A percentile compares a stretch with the other conserved stretches of the same genome.
Conservation (phyloP, 2,797 vertebrate genomes). For the Ptychadena robeensis region DNA sequence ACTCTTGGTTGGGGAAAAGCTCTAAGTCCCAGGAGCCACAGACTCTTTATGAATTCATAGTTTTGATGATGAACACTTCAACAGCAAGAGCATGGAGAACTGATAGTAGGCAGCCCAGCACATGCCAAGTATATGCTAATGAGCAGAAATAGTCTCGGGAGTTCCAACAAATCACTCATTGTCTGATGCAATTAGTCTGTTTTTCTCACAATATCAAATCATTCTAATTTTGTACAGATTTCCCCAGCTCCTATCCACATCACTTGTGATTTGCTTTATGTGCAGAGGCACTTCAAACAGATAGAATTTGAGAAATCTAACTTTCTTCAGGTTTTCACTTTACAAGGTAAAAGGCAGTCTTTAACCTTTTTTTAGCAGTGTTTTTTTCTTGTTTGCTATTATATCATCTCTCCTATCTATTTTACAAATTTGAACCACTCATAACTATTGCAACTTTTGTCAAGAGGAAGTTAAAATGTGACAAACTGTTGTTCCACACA, state of each 20-base stretch:
- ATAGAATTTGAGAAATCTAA: slow-evolving; percentile 53
- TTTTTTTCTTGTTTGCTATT: background rate
- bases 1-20: slow-evolving; percentile 56
- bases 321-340: slow-evolving; percentile 15
- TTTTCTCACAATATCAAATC: slow-evolving; percentile 67
- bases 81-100: slow-evolving; percentile 63
- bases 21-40: slow-evolving; percentile 64
- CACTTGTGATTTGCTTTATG: slow-evolving; percentile 65
- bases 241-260: slow-evolving; percentile 65
- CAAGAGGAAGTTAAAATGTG: no score
- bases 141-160: slow-evolving; percentile 65
- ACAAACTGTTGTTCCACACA: no score
- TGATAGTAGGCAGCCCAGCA: slow-evolving; percentile 69
- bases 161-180: slow-evolving; percentile 67
- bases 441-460: no score
- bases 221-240: slow-evolving; percentile 70
- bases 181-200: slow-evolving; percentile 70
- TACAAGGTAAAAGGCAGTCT: background rate
- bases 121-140: slow-evolving; percentile 68
- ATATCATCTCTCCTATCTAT: background rate
- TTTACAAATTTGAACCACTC: background rate
- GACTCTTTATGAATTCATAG: slow-evolving; percentile 60
- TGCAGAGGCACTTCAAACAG: slow-evolving; percentile 61
- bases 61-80: slow-evolving; percentile 64
- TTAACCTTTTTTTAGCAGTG: slow-evolving; percentile 31